phyloP scores from a whole-genome alignment of 35 echinoderm and acorn worm species.

The Apostichopus japonicus region DNA sequence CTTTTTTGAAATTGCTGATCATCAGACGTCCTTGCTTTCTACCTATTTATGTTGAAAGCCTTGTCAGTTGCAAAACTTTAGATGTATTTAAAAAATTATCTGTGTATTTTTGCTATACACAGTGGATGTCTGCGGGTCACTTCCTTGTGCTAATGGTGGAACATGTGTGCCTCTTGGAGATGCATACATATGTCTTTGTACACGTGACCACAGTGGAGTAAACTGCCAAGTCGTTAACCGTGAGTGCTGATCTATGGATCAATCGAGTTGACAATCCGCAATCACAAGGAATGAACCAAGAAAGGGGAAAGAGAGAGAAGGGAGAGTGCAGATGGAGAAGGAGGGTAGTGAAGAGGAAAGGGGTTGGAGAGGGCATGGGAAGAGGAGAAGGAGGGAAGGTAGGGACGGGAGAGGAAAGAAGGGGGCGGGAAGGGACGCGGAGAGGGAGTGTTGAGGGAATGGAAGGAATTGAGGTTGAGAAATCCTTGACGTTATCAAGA shows the following conservation, averaged over 20 bases:
- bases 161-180: not conserved
- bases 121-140: not conserved
- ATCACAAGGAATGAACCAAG: not conserved
- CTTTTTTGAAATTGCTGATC: too few species aligned
- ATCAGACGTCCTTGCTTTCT: too few species aligned
- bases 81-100: too few species aligned
- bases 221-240: not conserved
- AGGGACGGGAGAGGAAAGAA: too few species aligned
- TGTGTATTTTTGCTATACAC: too few species aligned
- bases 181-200: constrained; percentile 1
- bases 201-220: not conserved
- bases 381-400: too few species aligned
- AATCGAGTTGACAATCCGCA: not conserved
- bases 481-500: not conserved
- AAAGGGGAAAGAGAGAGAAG: not conserved
- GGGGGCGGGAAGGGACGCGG: not conserved
- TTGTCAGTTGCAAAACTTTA: too few species aligned
- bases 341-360: too few species aligned
- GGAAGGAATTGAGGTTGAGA: not conserved
- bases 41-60: too few species aligned
- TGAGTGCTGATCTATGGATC: not conserved
- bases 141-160: not conserved
- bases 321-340: not conserved
- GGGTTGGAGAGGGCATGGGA: too few species aligned
- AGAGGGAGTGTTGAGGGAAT: not conserved